Evolutionary conservation across 2,113 vertebrate species (phyloP).

Genomic region (Sorex araneus): DNA sequence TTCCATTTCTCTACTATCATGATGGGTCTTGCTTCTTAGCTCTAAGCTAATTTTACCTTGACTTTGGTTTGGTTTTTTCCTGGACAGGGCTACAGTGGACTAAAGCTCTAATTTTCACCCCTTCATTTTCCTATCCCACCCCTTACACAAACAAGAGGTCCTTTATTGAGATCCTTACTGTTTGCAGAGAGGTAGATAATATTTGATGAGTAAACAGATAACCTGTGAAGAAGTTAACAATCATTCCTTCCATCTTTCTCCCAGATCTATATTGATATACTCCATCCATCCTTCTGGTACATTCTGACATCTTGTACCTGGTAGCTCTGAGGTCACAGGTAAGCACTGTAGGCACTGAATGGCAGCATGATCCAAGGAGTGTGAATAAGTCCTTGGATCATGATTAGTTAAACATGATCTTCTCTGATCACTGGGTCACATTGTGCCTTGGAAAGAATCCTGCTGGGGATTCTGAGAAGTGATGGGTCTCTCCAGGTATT

Average conservation of each 20-base stretch:
- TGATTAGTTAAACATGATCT: background rate
- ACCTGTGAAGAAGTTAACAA: background rate
- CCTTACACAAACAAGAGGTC: accelerated
- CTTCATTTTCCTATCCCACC: accelerated
- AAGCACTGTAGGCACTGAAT: background rate
- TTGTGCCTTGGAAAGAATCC: background rate
- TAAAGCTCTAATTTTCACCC: accelerated
- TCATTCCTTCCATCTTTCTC: background rate
- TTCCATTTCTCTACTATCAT: background rate
- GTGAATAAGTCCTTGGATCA: background rate
- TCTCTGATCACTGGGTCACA: background rate
- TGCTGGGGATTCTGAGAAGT: background rate
- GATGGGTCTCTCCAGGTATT: background rate
- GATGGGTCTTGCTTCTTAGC: background rate
- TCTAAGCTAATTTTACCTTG: background rate
- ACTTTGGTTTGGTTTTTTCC: background rate
- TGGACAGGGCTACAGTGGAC: background rate
- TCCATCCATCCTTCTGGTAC: background rate
- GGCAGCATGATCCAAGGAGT: background rate
- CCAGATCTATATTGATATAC: no score
- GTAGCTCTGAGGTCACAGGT: background rate
- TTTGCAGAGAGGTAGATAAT: background rate
- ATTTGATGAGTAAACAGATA: background rate
- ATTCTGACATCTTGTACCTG: no score
- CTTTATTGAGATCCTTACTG: background rate